phyloP scores from a whole-genome alignment of 1,140 invertebrate genomes.

The Zaprionus ornatus region DNA sequence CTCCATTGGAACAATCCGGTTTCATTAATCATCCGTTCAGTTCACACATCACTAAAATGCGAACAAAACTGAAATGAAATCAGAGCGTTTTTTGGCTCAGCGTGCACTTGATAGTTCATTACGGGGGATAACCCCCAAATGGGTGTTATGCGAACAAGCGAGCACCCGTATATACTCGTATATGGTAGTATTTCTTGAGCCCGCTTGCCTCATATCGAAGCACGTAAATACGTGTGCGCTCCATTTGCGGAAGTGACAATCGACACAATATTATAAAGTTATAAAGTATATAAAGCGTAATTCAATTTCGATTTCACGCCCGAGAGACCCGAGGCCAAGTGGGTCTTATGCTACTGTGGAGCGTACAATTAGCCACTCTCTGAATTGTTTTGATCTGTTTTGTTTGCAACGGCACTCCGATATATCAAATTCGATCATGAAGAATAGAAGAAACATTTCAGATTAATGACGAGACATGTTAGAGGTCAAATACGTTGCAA shows the following conservation, averaged over 20 bases:
- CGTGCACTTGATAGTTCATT: slow-evolving; percentile 57
- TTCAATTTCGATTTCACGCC: slow-evolving; percentile 64
- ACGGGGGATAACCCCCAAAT: slow-evolving; percentile 46
- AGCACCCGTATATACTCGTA: slow-evolving; percentile 1
- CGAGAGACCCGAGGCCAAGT: slow-evolving; percentile 49
- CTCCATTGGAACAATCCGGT: background rate
- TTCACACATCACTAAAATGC: slow-evolving; percentile 7
- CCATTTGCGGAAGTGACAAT: slow-evolving; percentile 57
- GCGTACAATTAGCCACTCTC: slow-evolving; percentile 48
- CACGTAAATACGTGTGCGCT: slow-evolving; percentile 30
- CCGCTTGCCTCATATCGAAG: slow-evolving; percentile 36
- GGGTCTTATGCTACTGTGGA: slow-evolving; percentile 43
- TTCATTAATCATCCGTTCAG: slow-evolving; percentile 26
- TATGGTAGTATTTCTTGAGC: background rate
- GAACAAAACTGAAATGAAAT: background rate
- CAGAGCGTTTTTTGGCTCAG: slow-evolving; percentile 15
- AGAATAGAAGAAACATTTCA: slow-evolving; percentile 18
- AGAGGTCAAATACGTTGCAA: slow-evolving; percentile 42
- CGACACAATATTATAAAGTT: slow-evolving; percentile 21
- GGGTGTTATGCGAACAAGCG: slow-evolving; percentile 47
- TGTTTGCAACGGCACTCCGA: slow-evolving; percentile 52
- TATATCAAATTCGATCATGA: slow-evolving; percentile 26
- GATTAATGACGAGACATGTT: slow-evolving; percentile 20
- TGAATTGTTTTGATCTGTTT: slow-evolving; percentile 58
- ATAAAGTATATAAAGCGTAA: slow-evolving; percentile 43